Evolutionary conservation across 2,888 invertebrate species (phyloP).

Genomic region (Drosophila phalerata): DNA sequence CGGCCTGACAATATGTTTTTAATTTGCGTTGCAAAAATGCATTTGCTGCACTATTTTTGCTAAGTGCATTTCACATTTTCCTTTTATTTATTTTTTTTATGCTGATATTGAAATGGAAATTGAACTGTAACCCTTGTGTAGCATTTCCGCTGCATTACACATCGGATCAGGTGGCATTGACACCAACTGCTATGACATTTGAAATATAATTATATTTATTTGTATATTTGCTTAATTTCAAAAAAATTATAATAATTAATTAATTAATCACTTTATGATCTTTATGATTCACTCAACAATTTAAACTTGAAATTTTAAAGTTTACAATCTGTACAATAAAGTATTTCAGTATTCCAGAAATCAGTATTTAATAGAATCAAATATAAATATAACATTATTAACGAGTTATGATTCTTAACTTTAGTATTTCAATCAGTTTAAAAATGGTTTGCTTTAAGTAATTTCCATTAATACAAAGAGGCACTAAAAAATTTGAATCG

Average conservation of each 20-base stretch:
- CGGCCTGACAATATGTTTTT: conserved; percentile 85
- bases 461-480: neutral
- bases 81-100: conserved; percentile 12
- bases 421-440: neutral
- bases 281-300: too few species aligned
- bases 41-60: conserved; percentile 44
- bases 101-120: conserved; percentile 8
- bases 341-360: neutral
- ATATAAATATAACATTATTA: too few species aligned
- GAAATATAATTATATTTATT: neutral
- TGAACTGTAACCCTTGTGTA: conserved; percentile 9
- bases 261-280: neutral
- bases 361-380: neutral
- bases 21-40: conserved; percentile 81
- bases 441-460: neutral
- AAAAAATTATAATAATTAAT: too few species aligned
- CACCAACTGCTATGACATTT: neutral
- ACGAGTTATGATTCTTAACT: neutral
- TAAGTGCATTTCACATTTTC: conserved; percentile 27
- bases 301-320: neutral
- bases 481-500: neutral
- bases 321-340: neutral
- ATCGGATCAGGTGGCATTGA: conserved; percentile 6
- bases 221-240: neutral
- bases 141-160: conserved; percentile 15